Base-by-base conservation (phyloP, 2,797 vertebrate genomes). In the Lagocephalus sceleratus region DNA sequence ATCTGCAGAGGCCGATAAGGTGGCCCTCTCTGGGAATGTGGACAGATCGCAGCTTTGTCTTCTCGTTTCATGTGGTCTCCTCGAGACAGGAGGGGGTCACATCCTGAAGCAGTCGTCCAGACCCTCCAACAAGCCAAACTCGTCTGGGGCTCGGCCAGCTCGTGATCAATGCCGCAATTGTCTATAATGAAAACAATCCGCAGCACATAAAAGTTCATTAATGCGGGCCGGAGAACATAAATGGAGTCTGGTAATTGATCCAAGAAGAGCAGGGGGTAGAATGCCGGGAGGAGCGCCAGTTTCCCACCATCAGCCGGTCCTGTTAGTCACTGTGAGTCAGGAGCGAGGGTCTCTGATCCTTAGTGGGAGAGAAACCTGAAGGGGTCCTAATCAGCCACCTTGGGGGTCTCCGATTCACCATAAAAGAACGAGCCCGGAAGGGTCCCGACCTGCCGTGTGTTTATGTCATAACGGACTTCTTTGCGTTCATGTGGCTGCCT, bases 1-100 rank as follows among this genome's bases (percentile, higher is more conserved):
- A 88, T 87, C 68, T 66, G 58, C 68, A 83, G 71, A 87, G 57
- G 9, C 62, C 52, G 85, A 88, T 85, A 86, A 75, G 63, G 59
- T 40, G 2, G n/a, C 49, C 51, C 32, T 65, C 48, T 47, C 61
- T 85, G 77, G 69, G 67, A 54, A 6, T 21, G 32, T 38, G 62
- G 63, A 82, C 71, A 81, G 74, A 77, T 63, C 68, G 42, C 21
- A 46, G 35, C 62, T 73, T 79, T 82, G 76, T 85, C 63, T 70
- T 60, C 45, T 46, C 9, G 54, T 73, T 73, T 79, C 64, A 78
- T 75, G 68, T 68, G 14, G 47, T 68, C 71, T 56, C 52, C 70
- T 83, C 68, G 42, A 62, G 56, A 72, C 47, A 20, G 15, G 57
- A 68, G 32, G 11, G 11, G 54, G 73, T 66, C 58, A 51, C 58